Conservation (phyloP, 2,113 vertebrate genomes). For the Triplophysa dalaica region DNA sequence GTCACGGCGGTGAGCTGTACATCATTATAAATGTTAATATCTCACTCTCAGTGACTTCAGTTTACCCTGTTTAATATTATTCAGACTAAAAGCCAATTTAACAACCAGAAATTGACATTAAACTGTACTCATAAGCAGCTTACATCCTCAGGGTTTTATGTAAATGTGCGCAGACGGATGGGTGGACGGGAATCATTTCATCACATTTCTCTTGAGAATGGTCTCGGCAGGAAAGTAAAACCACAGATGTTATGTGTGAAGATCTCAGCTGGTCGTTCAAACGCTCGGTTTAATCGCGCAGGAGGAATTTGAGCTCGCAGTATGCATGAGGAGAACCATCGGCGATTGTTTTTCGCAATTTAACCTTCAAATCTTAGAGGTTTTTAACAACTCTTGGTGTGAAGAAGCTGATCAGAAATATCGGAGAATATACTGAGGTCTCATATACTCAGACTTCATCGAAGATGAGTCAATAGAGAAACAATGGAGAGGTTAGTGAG, state of each 20-base stretch:
- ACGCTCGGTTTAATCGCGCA: background rate
- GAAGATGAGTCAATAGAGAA: too few species aligned
- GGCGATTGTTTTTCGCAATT: background rate
- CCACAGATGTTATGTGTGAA: background rate
- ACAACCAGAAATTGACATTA: background rate
- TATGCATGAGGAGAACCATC: too few species aligned
- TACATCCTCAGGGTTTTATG: background rate
- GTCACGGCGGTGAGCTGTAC: background rate
- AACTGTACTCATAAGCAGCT: slow-evolving; percentile 24
- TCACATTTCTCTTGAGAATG: background rate
- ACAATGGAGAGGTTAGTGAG: background rate
- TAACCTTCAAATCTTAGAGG: background rate
- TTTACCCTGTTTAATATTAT: slow-evolving; percentile 9
- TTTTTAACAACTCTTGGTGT: background rate
- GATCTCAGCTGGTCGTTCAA: background rate
- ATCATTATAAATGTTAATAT: background rate
- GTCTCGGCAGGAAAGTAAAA: background rate
- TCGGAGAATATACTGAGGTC: too few species aligned
- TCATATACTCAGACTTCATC: too few species aligned
- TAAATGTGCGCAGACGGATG: background rate
- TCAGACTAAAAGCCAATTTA: background rate
- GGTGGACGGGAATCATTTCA: background rate
- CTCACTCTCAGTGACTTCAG: background rate
- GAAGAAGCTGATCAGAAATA: too few species aligned
- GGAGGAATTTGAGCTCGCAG: too few species aligned